Evolutionary conservation across 2,888 invertebrate species (phyloP), one percentile per base, ranked within the genome.

Genomic region (Gortyna flavago): DNA sequence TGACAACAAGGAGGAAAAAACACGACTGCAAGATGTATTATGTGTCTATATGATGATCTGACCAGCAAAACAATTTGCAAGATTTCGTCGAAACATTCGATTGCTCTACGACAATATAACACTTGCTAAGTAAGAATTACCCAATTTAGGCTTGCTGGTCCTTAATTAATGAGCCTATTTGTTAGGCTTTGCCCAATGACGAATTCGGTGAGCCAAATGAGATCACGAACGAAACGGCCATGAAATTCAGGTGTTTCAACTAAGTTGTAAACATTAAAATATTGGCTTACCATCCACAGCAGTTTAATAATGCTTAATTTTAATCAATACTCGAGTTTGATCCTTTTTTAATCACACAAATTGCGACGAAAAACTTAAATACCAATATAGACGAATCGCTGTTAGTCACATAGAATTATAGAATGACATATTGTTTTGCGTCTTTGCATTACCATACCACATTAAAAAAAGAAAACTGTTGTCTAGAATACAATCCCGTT

Each of bases 171-270:
- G 25, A 57, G 38, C 65, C 11, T 69, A 72, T 72, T 57, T 69
- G 70, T 74, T 80, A 79, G 61, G 84, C 79, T 85, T 72, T 78
- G 75, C 48, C 35, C 78, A 83, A 83, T 88, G 85, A 87, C 89
- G 77, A 87, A 82, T 79, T 75, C 38, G 73, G 77, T 66, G 13
- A 81, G 76, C 61, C 59, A 75, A 85, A 85, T 89, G 90, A 88
- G 89, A 89, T 90, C 89, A 89, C 70, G 66, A 65, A 78, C 80
- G 64, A 86, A 89, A 86, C 77, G 82, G 80, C 73, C 54, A 70
- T 64, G 67, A 69, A 80, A 77, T 79, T 77, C 57, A 64, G 51
- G 48, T 67, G 18, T 29, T 74, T 35, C 29, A 65, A 35, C 4
- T 16, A 51, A 76, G 41, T 72, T 68, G 41, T 41, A 32, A 61